phyloP scores from a whole-genome alignment of 2,888 invertebrate species.

The Cerceris rybyensis region DNA sequence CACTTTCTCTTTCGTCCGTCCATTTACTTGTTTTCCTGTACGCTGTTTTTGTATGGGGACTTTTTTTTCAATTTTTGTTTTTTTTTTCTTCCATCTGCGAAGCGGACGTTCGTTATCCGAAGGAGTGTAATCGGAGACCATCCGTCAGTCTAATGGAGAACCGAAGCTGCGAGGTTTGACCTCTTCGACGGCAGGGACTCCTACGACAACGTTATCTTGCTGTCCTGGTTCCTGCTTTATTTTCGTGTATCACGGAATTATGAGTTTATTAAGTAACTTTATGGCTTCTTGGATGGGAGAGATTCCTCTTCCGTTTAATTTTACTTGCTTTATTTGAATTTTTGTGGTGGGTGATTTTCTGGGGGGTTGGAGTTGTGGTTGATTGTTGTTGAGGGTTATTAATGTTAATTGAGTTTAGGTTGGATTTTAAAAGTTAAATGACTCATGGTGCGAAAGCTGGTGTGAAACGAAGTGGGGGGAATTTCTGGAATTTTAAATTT shows the following conservation, averaged over 20 bases:
- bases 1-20: conserved; percentile 26
- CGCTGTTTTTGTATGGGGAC: not conserved
- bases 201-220: not conserved
- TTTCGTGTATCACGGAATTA: not conserved
- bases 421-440: no score
- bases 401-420: no score
- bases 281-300: not conserved
- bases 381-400: no score
- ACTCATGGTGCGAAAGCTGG: no score
- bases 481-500: no score
- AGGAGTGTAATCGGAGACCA: conserved; percentile 73
- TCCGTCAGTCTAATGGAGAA: conserved; percentile 73
- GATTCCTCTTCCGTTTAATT: not conserved
- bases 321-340: no score
- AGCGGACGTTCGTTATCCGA: conserved; percentile 63
- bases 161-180: conserved; percentile 51
- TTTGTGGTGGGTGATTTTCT: no score
- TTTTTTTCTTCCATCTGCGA: conserved; percentile 41
- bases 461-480: no score
- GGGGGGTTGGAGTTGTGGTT: no score
- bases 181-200: conserved; percentile 39
- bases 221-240: conserved; percentile 10
- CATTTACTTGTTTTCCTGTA: no score
- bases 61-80: conserved; percentile 24
- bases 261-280: not conserved